Conservation (phyloP, 2,888 invertebrate species). For the Andrena marginata region DNA sequence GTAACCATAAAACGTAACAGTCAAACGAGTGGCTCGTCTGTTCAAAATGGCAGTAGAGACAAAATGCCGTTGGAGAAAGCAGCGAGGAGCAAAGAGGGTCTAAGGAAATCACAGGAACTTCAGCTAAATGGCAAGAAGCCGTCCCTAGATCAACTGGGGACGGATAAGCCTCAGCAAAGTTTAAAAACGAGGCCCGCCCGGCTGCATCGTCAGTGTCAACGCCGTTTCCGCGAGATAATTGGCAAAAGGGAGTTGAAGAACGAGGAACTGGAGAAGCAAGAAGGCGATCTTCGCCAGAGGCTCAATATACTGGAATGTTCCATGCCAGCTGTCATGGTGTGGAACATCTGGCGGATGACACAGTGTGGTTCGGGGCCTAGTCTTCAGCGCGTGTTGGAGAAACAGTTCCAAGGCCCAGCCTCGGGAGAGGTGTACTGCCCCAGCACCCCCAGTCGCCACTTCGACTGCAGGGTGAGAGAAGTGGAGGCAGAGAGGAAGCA, state of each 20-base stretch:
- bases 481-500: conserved; percentile 78
- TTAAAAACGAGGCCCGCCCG: not conserved
- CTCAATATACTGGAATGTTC: conserved; percentile 87
- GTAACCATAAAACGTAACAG: not conserved
- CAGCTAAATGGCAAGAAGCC: not conserved
- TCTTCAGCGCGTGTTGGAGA: conserved; percentile 70
- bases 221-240: conserved; percentile 83
- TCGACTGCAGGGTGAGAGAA: conserved; percentile 77
- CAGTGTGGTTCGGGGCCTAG: conserved; percentile 61
- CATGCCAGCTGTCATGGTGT: conserved; percentile 88
- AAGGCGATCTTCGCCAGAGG: conserved; percentile 86
- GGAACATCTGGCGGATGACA: conserved; percentile 86
- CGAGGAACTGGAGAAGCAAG: conserved; percentile 86
- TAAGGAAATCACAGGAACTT: not conserved
- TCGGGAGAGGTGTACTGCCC: conserved; percentile 60
- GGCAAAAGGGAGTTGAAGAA: conserved; percentile 87
- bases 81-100: conserved; percentile 15
- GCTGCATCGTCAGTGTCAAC: conserved; percentile 45
- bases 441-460: conserved; percentile 75
- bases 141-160: conserved; percentile 1
- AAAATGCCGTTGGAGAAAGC: not conserved
- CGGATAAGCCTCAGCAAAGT: not conserved
- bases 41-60: not conserved
- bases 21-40: not conserved
- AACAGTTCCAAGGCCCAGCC: conserved; percentile 69